A percentile compares a stretch with the other conserved stretches of the same genome.
Evolutionary conservation across 2,113 vertebrate species (phyloP).

Genomic region (Pseudorhombus dupliciocellatus): DNA sequence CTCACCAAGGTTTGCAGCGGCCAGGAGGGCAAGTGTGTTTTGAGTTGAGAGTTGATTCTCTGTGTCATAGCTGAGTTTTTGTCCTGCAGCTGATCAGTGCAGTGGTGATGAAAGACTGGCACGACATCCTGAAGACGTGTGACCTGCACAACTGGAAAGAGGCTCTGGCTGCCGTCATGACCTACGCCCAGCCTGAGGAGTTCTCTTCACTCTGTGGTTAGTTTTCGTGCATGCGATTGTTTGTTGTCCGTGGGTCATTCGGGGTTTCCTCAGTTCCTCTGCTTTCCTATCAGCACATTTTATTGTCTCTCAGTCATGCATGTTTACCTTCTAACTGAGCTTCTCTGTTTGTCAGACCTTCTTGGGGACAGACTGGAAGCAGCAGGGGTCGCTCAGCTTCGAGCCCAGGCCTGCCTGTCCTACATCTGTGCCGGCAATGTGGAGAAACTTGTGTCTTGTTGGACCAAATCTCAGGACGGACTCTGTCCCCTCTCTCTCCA

Average conservation of each 20-base stretch:
- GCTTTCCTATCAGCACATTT: background rate
- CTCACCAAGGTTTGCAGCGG: slow-evolving; percentile 90
- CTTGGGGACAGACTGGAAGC: slow-evolving; percentile 89
- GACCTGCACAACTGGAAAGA: slow-evolving; percentile 96
- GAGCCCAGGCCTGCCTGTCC: slow-evolving; percentile 91
- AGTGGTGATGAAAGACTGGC: slow-evolving; percentile 95
- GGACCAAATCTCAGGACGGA: slow-evolving; percentile 88
- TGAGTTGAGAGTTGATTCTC: background rate
- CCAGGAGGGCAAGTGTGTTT: background rate
- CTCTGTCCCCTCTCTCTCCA: slow-evolving; percentile 89
- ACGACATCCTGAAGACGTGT: slow-evolving; percentile 91
- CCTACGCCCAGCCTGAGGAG: slow-evolving; percentile 91
- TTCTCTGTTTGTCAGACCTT: slow-evolving; percentile 79
- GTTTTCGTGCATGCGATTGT: slow-evolving; percentile 8
- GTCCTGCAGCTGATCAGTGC: slow-evolving; percentile 90
- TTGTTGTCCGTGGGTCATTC: too few species aligned
- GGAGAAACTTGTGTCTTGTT: slow-evolving; percentile 93
- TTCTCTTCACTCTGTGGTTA: slow-evolving; percentile 93
- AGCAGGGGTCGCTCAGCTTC: slow-evolving; percentile 83
- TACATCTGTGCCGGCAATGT: slow-evolving; percentile 96
- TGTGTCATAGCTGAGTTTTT: background rate
- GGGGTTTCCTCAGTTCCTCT: background rate
- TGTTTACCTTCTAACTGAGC: background rate
- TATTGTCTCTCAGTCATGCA: background rate
- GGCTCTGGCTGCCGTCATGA: slow-evolving; percentile 93